Percentiles rank a stretch among this genome's conserved stretches.
These are phyloP conservation scores for Brachyopa scutellaris DNA, from an alignment of 2,888 invertebrate genomes.

Conservation along the genomic window DNA sequence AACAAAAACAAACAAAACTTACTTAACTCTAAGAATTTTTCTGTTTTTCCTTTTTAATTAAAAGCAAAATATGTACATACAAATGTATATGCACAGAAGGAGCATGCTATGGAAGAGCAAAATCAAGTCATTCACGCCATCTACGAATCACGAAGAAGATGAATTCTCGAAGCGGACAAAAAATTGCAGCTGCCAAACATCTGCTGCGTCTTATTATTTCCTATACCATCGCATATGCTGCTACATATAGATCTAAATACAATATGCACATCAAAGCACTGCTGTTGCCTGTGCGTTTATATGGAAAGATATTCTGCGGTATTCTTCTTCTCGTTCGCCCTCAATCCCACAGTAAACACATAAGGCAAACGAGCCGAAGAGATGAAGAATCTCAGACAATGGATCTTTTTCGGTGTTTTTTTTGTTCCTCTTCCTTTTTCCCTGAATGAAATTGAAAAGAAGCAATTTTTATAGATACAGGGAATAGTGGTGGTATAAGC, in stretches of 20 bases:
- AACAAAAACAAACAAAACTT: slow-evolving; percentile 1
- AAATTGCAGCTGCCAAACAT: slow-evolving; percentile 71
- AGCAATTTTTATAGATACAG: not conserved
- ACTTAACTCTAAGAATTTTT: not conserved
- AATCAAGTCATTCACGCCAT: slow-evolving; percentile 7
- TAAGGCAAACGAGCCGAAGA: not conserved
- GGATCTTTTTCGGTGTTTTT: slow-evolving; percentile 22
- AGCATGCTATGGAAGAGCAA: not conserved
- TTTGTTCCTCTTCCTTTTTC: not conserved
- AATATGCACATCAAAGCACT: not conserved
- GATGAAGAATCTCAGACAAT: slow-evolving; percentile 15
- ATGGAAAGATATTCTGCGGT: slow-evolving; percentile 1
- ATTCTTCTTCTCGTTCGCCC: slow-evolving; percentile 26
- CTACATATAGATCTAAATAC: slow-evolving; percentile 3
- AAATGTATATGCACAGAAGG: too few species aligned
- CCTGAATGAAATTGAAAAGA: slow-evolving; percentile 5
- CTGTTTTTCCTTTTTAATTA: slow-evolving; percentile 5
- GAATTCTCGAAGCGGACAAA: slow-evolving; percentile 37
- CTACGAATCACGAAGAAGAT: slow-evolving; percentile 55
- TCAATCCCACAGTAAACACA: slow-evolving; percentile 16
- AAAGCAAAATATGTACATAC: not conserved
- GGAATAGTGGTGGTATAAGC: too few species aligned
- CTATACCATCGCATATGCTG: too few species aligned
- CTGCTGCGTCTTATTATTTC: slow-evolving; percentile 47
- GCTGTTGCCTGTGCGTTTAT: not conserved